phyloP scores from a whole-genome alignment of 2,113 vertebrate species.

The Dissostichus mawsoni region DNA sequence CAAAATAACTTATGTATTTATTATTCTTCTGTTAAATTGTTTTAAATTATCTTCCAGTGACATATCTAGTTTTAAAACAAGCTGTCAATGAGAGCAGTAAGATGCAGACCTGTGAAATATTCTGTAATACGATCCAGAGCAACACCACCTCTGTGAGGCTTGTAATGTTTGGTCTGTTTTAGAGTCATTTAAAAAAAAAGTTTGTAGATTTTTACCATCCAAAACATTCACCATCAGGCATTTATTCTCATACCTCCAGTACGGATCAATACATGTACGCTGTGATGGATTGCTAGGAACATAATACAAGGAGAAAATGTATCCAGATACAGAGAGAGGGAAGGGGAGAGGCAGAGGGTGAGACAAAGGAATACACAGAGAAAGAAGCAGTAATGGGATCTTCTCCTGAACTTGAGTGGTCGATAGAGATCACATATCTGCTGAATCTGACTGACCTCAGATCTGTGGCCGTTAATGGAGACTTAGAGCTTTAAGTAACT shows the following conservation, averaged over 20 bases:
- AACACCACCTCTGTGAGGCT: background rate
- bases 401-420: slow-evolving; percentile 10
- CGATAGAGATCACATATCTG: slow-evolving; percentile 51
- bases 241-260: background rate
- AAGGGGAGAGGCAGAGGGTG: background rate
- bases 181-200: background rate
- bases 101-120: background rate
- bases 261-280: slow-evolving; percentile 31
- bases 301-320: slow-evolving; percentile 10
- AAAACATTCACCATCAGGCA: background rate
- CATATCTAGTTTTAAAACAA: background rate
- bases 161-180: background rate
- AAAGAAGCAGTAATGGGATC: slow-evolving; percentile 35
- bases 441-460: slow-evolving; percentile 18
- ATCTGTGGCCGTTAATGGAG: background rate
- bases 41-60: too few relatives aligned
- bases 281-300: slow-evolving; percentile 31
- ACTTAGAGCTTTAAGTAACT: background rate
- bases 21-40: too few relatives aligned
- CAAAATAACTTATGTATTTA: too few relatives aligned
- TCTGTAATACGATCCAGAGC: background rate
- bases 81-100: background rate
- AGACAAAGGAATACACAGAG: background rate
- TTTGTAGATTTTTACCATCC: background rate
- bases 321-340: background rate